A percentile compares a stretch with the other conserved stretches of the same genome.
Evolutionary conservation across 2,888 invertebrate genomes (phyloP).

Genomic region (Tortrix viridana): DNA sequence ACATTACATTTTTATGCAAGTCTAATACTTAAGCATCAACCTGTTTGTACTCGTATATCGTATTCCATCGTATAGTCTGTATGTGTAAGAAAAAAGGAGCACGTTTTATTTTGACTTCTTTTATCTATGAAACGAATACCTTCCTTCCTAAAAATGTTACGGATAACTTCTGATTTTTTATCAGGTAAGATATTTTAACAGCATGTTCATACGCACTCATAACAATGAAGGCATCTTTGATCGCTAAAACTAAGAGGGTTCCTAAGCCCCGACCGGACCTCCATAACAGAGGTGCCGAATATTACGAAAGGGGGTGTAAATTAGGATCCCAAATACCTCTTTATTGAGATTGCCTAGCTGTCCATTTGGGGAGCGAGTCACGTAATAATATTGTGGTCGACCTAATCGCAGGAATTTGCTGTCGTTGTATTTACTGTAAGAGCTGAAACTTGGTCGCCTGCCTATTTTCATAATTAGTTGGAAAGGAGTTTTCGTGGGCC

Average conservation of each 20-base stretch:
- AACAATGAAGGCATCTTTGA: constrained; percentile 45
- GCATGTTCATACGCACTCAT: constrained; percentile 37
- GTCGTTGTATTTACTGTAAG: constrained; percentile 60
- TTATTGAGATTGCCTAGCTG: constrained; percentile 74
- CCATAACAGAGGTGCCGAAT: constrained; percentile 69
- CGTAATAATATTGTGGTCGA: constrained; percentile 75
- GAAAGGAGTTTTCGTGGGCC: constrained; percentile 38
- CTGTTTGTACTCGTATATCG: too few species aligned
- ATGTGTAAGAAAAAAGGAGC: too few species aligned
- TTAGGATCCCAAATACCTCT: constrained; percentile 79
- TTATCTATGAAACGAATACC: too few species aligned
- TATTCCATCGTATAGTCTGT: too few species aligned
- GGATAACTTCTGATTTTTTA: neutral
- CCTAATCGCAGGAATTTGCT: constrained; percentile 61
- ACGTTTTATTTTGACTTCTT: too few species aligned
- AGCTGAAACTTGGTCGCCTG: constrained; percentile 44
- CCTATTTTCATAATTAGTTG: constrained; percentile 49
- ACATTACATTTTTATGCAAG: constrained; percentile 4
- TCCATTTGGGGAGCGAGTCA: constrained; percentile 72
- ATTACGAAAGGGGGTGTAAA: constrained; percentile 80
- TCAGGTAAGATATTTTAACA: neutral
- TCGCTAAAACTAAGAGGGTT: constrained; percentile 52
- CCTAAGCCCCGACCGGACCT: constrained; percentile 56
- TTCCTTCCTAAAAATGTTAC: too few species aligned
- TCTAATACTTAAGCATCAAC: too few species aligned